Evolutionary conservation across 92 coral and sea anemone genomes (phyloP), one percentile per base, ranked within the genome.

Genomic region (Micromussa lordhowensis): DNA sequence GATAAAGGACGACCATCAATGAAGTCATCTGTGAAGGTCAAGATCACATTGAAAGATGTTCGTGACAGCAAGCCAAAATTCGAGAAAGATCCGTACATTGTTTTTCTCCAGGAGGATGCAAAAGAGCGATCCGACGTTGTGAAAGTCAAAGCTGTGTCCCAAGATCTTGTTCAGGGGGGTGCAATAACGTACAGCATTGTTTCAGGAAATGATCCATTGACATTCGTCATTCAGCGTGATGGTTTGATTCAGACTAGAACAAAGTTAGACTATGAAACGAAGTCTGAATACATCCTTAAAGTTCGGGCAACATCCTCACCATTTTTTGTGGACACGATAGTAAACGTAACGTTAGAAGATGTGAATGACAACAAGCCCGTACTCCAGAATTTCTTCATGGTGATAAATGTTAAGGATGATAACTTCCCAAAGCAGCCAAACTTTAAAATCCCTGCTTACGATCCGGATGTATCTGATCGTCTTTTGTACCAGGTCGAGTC

Each of bases 351-450:
- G 2, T 87, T 97, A 40, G 36, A n/a, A 16, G 99, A 97, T 38
- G 91, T 96, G 69, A 97, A 97, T 79, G 99, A 97, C 59, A 96
- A 92, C 57, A 48, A 24, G 2, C 99, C 99, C 22, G 97, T 96
- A 1, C 94, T 97, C 24, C 92, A 92, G 82, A 80, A 93, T 76
- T 97, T 97, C 72, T 92, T 85, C 26, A 96, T 97, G 95, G 93
- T 94, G 26, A 96, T 97, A 11, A 97, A 97, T 51, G 95, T 94
- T n/a, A 80, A 61, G 54, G 94, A 92, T 38, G 96, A 89, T 1
- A 86, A 75, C 34, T 93, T 95, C 10, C 98, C 98, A 1, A 89
- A 91, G 6, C 94, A 90, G 35, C 92, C 96, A 11, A 81, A 89
- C 79, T 85, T 84, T 78, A 90, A 76, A 44, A 97, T 97, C 66